Evolutionary conservation across 1,140 invertebrate genomes (phyloP).

Genomic region (Lucilia cuprina): DNA sequence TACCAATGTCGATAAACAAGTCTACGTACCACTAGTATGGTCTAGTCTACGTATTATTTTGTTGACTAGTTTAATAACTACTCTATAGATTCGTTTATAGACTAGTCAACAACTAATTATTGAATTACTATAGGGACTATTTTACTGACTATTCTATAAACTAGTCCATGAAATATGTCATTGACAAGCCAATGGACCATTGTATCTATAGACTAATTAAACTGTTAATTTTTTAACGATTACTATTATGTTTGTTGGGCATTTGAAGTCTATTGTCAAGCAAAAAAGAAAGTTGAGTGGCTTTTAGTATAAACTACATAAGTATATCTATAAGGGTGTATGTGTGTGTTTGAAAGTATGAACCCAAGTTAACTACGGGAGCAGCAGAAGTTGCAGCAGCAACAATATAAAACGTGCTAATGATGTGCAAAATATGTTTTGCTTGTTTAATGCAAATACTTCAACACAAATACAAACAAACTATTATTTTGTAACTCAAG

Average conservation of each 20-base stretch:
- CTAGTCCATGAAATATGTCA: too few relatives aligned
- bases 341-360: neutral
- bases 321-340: neutral
- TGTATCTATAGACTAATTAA: too few relatives aligned
- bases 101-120: too few relatives aligned
- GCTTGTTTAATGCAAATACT: conserved; percentile 22
- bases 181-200: too few relatives aligned
- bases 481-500: neutral
- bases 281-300: neutral
- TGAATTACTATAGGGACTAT: too few relatives aligned
- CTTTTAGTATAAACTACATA: neutral
- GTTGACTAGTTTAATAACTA: too few relatives aligned
- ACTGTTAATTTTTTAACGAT: too few relatives aligned
- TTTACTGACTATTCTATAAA: too few relatives aligned
- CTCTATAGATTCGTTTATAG: too few relatives aligned
- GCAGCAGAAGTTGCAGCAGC: neutral
- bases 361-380: neutral
- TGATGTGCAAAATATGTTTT: conserved; percentile 35
- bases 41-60: too few relatives aligned
- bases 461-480: neutral
- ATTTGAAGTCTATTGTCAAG: neutral
- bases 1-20: too few relatives aligned
- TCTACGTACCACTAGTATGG: too few relatives aligned
- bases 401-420: conserved; percentile 25
- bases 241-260: neutral